These are phyloP conservation scores for Lasioglossum vierecki DNA, from an alignment of 2,888 invertebrate species.

Conservation along the genomic window DNA sequence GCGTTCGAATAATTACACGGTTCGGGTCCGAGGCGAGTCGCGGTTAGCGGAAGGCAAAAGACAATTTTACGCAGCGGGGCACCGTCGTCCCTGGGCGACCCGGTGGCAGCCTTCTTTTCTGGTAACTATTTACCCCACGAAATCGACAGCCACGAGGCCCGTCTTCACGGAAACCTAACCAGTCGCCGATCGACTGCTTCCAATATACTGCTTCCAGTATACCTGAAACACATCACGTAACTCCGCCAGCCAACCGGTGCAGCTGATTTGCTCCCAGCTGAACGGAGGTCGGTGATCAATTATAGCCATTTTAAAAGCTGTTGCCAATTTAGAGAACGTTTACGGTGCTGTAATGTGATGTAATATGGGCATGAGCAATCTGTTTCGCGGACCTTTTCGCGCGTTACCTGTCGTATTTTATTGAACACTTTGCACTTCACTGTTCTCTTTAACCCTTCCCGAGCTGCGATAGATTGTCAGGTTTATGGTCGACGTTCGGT, in stretches of 20 bases:
- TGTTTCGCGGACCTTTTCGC: not conserved
- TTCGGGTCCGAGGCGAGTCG: slow-evolving; percentile 74
- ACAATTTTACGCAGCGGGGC: slow-evolving; percentile 84
- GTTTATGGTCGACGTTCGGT: not conserved
- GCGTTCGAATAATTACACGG: slow-evolving; percentile 83
- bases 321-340: slow-evolving; percentile 6
- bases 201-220: not conserved
- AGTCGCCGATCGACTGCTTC: slow-evolving; percentile 31
- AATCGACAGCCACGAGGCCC: slow-evolving; percentile 80
- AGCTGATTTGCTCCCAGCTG: not conserved
- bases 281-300: slow-evolving; percentile 28
- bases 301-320: slow-evolving; percentile 1
- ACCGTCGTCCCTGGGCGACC: slow-evolving; percentile 64
- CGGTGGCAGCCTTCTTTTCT: slow-evolving; percentile 78
- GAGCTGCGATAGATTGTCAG: not conserved
- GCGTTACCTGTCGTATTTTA: slow-evolving; percentile 1
- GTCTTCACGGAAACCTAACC: slow-evolving; percentile 37
- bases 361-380: not conserved
- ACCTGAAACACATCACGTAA: slow-evolving; percentile 33
- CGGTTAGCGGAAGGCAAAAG: slow-evolving; percentile 83
- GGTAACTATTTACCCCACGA: slow-evolving; percentile 70
- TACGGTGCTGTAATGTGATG: not conserved
- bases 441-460: not conserved
- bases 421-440: not conserved
- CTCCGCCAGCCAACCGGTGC: not conserved